Percentiles rank a stretch among this genome's conserved stretches.
phyloP scores from a whole-genome alignment of 2,888 invertebrate species.

The Pseudoips prasinana region DNA sequence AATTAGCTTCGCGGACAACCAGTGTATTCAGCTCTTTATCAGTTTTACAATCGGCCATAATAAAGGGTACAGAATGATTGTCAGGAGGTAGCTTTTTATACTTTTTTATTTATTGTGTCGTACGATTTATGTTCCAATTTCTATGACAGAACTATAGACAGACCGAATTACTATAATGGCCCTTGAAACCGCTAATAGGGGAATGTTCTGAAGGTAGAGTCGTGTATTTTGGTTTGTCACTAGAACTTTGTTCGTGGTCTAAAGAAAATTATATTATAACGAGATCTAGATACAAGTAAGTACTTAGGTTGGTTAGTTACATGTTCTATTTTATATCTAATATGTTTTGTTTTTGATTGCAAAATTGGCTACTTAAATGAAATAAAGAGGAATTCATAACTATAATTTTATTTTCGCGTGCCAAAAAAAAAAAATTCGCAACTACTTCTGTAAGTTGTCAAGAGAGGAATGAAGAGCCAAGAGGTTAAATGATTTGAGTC shows the following conservation, averaged over 20 bases:
- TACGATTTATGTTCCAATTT: conserved; percentile 60
- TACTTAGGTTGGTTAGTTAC: too few relatives aligned
- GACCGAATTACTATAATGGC: conserved; percentile 50
- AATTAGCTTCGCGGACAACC: conserved; percentile 79
- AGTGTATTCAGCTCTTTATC: conserved; percentile 77
- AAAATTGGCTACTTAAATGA: too few relatives aligned
- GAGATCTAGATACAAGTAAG: too few relatives aligned
- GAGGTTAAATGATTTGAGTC: too few relatives aligned
- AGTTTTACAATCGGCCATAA: conserved; percentile 70
- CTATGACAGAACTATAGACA: conserved; percentile 44
- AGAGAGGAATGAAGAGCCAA: too few relatives aligned
- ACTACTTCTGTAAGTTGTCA: too few relatives aligned
- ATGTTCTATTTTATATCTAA: too few relatives aligned
- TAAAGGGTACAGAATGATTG: conserved; percentile 75
- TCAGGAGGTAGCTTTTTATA: conserved; percentile 55
- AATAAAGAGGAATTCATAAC: too few relatives aligned
- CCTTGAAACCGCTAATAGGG: conserved; percentile 55
- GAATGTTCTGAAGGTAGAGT: conserved; percentile 10
- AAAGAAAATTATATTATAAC: too few relatives aligned
- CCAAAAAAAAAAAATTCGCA: too few relatives aligned
- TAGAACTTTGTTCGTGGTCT: conserved; percentile 1
- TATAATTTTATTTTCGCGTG: too few relatives aligned
- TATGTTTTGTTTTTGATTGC: too few relatives aligned
- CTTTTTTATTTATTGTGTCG: conserved; percentile 60
- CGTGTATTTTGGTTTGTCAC: conserved; percentile 3